Percentiles rank a stretch among this genome's conserved stretches.
These are phyloP conservation scores for Nephrotoma appendiculata DNA, from an alignment of 2,888 invertebrate genomes.

Conservation along the genomic window DNA sequence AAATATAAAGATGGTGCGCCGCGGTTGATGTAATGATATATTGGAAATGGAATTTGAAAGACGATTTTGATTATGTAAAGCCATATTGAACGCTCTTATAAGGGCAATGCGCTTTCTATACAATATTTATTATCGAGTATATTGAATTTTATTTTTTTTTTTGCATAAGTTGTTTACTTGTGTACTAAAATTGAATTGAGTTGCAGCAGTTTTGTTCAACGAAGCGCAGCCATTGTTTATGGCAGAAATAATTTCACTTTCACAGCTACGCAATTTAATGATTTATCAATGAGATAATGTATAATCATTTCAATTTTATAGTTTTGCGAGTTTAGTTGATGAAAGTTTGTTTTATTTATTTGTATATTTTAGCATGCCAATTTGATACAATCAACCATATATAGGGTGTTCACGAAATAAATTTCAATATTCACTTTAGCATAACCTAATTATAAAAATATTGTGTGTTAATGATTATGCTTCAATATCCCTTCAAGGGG, in stretches of 20 bases:
- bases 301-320: neutral
- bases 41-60: neutral
- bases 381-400: neutral
- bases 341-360: neutral
- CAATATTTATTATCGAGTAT: neutral
- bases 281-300: neutral
- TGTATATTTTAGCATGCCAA: neutral
- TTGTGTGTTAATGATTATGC: too few species aligned
- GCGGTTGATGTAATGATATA: neutral
- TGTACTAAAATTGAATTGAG: neutral
- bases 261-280: neutral
- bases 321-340: neutral
- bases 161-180: neutral
- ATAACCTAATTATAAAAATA: neutral
- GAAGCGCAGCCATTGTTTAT: neutral
- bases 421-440: neutral
- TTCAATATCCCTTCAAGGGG: too few species aligned
- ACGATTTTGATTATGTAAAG: neutral
- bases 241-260: neutral
- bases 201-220: neutral
- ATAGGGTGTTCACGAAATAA: too few species aligned
- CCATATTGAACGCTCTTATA: neutral
- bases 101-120: neutral
- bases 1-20: neutral
- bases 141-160: neutral